Percentiles rank a stretch among this genome's conserved stretches.
Conservation (phyloP, 2,113 vertebrate species). For the Opisthocomus hoazin region DNA sequence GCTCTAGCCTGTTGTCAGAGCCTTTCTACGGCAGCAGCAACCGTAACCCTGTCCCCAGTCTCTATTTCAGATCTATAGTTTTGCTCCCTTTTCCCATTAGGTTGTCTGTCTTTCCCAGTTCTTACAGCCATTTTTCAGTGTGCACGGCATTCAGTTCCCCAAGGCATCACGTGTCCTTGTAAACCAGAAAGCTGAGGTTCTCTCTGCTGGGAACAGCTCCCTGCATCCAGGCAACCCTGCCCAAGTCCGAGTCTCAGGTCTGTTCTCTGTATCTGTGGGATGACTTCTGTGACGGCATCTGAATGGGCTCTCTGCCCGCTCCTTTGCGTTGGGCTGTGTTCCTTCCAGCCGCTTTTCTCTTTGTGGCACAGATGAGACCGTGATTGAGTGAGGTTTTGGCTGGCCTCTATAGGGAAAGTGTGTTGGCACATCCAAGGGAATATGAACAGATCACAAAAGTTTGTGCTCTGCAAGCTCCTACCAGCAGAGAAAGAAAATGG, state of each 20-base stretch:
- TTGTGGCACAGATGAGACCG: rapidly evolving
- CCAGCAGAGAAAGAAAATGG: background rate
- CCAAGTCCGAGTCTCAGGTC: background rate
- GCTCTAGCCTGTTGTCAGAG: background rate
- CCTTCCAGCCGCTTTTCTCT: background rate
- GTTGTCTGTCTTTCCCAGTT: background rate
- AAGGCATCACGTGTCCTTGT: background rate
- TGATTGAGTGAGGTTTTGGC: background rate
- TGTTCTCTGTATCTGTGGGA: background rate
- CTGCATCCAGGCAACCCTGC: background rate
- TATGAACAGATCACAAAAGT: background rate
- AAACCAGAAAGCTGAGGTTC: background rate
- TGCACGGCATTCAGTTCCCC: rapidly evolving
- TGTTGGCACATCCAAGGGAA: background rate
- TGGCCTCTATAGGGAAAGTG: background rate
- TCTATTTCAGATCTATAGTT: background rate
- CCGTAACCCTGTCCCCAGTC: background rate
- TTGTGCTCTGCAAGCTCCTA: background rate
- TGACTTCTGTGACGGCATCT: background rate
- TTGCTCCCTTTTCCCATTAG: background rate
- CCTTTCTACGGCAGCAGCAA: background rate
- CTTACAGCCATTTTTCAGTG: background rate
- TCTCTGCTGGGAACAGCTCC: background rate
- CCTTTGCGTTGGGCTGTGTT: background rate
- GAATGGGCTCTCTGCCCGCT: background rate